Evolutionary conservation across 2,888 invertebrate genomes (phyloP), one percentile per base, ranked within the genome.

Genomic region (Scaptomyza caliginosa): DNA sequence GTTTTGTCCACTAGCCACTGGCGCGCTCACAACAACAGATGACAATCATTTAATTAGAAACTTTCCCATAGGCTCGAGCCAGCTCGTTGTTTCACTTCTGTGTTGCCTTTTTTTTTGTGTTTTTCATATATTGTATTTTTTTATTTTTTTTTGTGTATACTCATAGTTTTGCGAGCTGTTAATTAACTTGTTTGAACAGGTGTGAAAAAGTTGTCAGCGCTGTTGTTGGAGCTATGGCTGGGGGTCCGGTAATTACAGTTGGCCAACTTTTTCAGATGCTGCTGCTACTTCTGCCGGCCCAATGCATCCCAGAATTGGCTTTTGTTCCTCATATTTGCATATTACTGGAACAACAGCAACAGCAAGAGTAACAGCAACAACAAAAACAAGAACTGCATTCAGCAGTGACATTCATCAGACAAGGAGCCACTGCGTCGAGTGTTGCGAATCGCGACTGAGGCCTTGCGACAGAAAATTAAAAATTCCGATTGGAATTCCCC

Each of bases 41-140:
- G 90, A 89, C 89, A 89, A 89, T 89, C 89, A 89, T 89, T 90
- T 89, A 89, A 89, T 89, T 89, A 89, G 89, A 89, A 89, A 89
- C 88, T 89, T 90, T 89, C 89, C 89, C 90, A 89, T 89, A 89
- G 89, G 90, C 90, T 88, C 85, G 73, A 57, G 67, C 67, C 71
- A 60, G 67, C 64, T 48, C 45, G 77, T 63, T 80, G 78, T 81
- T 68, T 66, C 50, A 56, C 50, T 67, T 79, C 64, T 62, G 69
- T 56, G 67, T 68, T 42, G 43, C 51, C 39, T 57, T 58, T 57
- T 48, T 51, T 17, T 74, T 64, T 50, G 36, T 58, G 19, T 48
- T 51, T 17, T 74, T 60, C 54, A 50, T 55, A 68, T 59, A 40
- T 49, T 13, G 43, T 19, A 28, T 23, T 62, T 57, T 71, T 13